phyloP scores from a whole-genome alignment of 2,797 vertebrate genomes.

The Ctenosaura bakeri region DNA sequence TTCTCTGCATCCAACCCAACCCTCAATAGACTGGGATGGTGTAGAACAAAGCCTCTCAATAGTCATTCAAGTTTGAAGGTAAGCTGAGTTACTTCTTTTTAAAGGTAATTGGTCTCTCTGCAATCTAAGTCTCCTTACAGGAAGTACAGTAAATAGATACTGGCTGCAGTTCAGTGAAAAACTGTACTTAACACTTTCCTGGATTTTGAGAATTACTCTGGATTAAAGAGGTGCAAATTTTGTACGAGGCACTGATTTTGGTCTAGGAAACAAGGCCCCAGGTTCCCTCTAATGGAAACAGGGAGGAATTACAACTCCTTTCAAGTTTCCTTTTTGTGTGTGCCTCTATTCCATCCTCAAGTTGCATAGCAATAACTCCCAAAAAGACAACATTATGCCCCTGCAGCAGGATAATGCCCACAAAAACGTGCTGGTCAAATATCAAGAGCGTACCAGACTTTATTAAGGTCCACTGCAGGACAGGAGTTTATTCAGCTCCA shows the following conservation, averaged over 20 bases:
- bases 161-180: background rate
- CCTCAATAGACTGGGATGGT: too few species aligned
- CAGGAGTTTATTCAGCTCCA: background rate
- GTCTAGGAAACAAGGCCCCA: constrained; percentile 44
- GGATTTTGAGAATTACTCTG: background rate
- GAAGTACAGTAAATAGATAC: background rate
- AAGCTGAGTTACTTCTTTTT: background rate
- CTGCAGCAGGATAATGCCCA: background rate
- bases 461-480: background rate
- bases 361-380: constrained; percentile 13
- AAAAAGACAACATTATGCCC: background rate
- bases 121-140: background rate
- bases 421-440: constrained; percentile 38
- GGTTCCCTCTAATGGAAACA: constrained; percentile 76
- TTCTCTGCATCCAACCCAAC: background rate
- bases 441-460: constrained; percentile 41
- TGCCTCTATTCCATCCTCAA: constrained; percentile 49
- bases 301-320: constrained; percentile 56
- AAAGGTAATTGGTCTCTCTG: background rate
- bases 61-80: background rate
- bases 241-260: constrained; percentile 12
- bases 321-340: background rate
- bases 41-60: background rate
- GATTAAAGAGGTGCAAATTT: too few species aligned
- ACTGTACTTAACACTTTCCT: background rate